A percentile compares a stretch with the other conserved stretches of the same genome.
Conservation (phyloP, 2,113 vertebrate species). For the Donacobius atricapilla region DNA sequence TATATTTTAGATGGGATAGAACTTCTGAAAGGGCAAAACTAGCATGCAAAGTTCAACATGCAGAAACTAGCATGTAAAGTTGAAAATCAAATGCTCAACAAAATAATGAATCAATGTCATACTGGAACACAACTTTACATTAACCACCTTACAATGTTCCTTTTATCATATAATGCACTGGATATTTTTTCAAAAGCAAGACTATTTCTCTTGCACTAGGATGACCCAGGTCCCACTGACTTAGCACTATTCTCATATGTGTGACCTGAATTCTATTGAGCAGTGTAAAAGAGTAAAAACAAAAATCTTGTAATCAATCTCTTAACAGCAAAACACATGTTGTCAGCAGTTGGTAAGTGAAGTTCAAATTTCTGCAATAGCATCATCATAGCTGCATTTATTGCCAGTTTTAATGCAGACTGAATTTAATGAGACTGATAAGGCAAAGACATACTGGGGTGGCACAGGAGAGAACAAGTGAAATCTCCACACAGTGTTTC, state of each 20-base stretch:
- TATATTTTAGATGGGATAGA: not conserved
- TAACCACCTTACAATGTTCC: not conserved
- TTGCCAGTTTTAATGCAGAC: not conserved
- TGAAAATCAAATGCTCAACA: not conserved
- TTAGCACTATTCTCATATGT: not conserved
- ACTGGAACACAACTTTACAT: not conserved
- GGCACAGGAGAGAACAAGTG: not conserved
- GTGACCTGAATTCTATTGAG: not conserved
- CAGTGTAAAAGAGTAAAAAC: not conserved
- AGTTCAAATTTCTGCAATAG: not conserved
- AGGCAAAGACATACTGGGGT: not conserved
- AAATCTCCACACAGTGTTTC: not conserved
- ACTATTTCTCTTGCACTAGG: not conserved
- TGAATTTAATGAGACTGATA: not conserved
- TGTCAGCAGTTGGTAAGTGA: not conserved
- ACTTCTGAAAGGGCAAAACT: not conserved
- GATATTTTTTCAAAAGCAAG: not conserved
- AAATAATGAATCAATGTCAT: not conserved
- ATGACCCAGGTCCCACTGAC: not conserved
- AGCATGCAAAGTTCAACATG: not conserved
- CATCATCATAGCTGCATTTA: not conserved
- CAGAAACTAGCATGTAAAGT: not conserved
- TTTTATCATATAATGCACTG: not conserved
- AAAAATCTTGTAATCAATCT: not conserved
- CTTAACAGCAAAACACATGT: not conserved